A percentile compares a stretch with the other conserved stretches of the same genome.
These are phyloP conservation scores for Notodonta ziczac DNA, from an alignment of 2,888 invertebrate genomes.

Conservation along the genomic window DNA sequence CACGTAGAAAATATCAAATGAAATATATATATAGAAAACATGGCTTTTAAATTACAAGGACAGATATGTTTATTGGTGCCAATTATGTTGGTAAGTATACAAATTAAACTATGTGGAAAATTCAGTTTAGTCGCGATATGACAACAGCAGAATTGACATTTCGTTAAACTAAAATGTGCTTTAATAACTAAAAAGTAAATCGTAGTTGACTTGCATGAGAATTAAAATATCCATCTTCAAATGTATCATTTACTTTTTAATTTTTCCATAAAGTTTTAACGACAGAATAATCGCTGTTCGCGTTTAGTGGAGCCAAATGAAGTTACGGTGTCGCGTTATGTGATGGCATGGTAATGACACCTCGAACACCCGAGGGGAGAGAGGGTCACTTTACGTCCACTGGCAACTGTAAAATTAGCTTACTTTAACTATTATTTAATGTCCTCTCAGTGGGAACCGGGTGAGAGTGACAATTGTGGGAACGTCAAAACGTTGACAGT, in stretches of 20 bases:
- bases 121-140: too few species aligned
- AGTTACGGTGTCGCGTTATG: conserved; percentile 62
- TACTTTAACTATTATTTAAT: conserved; percentile 78
- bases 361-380: conserved; percentile 47
- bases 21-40: too few species aligned
- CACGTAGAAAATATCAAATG: too few species aligned
- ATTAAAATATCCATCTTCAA: too few species aligned
- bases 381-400: conserved; percentile 56
- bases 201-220: too few species aligned
- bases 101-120: too few species aligned
- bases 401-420: conserved; percentile 65
- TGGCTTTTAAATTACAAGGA: too few species aligned
- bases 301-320: conserved; percentile 39
- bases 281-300: conserved; percentile 26
- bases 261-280: conserved; percentile 4
- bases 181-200: too few species aligned
- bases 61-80: too few species aligned
- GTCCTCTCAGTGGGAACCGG: conserved; percentile 68
- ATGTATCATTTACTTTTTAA: neutral
- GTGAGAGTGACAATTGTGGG: conserved; percentile 69
- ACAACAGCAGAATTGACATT: too few species aligned
- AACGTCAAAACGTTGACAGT: conserved; percentile 63
- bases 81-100: too few species aligned
- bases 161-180: too few species aligned
- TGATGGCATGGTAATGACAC: conserved; percentile 65